Base-by-base conservation (phyloP, 2,888 invertebrate genomes). In the Pimpla rufipes region DNA sequence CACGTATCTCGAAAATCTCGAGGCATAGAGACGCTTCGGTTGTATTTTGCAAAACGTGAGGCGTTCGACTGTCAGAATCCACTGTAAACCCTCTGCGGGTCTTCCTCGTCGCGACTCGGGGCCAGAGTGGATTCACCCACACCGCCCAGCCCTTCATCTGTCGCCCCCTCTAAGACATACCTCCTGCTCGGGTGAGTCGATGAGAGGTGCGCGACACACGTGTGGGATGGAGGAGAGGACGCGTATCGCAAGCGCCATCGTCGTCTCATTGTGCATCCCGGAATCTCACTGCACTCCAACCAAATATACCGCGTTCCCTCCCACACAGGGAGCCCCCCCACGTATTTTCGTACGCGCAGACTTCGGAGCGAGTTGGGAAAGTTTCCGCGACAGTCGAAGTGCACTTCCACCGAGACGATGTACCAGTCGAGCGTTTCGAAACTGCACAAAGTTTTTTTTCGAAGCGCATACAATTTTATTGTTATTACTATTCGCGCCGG, bases 181-280 rank as follows among this genome's bases (percentile, higher is more conserved):
- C 23, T 50, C 45, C 21, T 57, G 13, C 66, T 66, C 18, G 16
- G 67, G 57, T 67, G 66, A 81, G 40, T 73, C 66, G 76, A 76
- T 55, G 68, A 66, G 71, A 64, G 50, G 29, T 6, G 1, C 4
- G n/a, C n/a, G 62, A 37, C 37, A 55, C 57, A 37, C 35, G 66
- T 23, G 62, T 52, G 50, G 21, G 62, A 64, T 35, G 55, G 40
- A 52, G 66, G 18, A 18, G 23, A 42, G 45, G 23, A 57, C 55
- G 73, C 77, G 57, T 67, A 77, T 59, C 55, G 16, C 50, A 35
- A 13, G 18, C n/a, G 10, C 47, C 23, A 67, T 81, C 66, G 57
- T 77, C 71, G 47, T 77, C 73, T 81, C 73, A 59, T 73, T 73
- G 52, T 73, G 50, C 42, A 77, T 62, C 42, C 8, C 59, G 50